Base-by-base conservation (phyloP, 2,888 invertebrate species). In the Ceriagrion tenellum region DNA sequence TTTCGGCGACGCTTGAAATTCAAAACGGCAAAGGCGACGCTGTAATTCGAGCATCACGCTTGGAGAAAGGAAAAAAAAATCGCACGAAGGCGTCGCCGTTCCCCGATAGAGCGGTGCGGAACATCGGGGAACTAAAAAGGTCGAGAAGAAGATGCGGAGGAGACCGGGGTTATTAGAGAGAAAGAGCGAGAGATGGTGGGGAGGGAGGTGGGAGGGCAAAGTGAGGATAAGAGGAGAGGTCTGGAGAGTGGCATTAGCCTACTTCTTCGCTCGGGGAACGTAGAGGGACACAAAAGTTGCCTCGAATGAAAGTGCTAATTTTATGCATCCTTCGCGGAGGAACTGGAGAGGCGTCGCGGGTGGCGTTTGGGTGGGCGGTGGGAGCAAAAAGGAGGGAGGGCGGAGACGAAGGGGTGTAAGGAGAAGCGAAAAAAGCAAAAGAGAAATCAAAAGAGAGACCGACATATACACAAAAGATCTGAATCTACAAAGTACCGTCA, bases 281-380 rank as follows among this genome's bases (percentile, higher is more conserved):
- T 59, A n/a, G 59, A 6, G 74, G 30, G 74, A 30, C 74, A 35
- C 69, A 35, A 81, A 81, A 81, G 30, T 81, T 35, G 35, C 35
- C 30, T 35, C 35, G 35, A 16, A 81, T 30, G 81, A 81, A 81
- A 81, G 81, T 81, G 81, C 81, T 81, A 81, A 81, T 81, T 81
- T 81, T 81, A 81, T 81, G 81, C 81, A 81, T 81, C 81, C 16
- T 81, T 81, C 81, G 30, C 35, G 35, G 35, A 35, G 81, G 81
- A 69, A 69, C 69, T n/a, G n/a, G 69, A 69, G 69, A n/a, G 16
- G n/a, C 26, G 81, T n/a, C 18, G 35, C 13, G 30, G 81, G 81
- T 35, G 35, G 35, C 13, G 30, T 23, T 23, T 26, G 16, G 81
- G 13, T 16, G 12, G 0, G 16, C 4, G 69, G 69, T 0, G 35